These are phyloP conservation scores for Vespertilio murinus DNA, from an alignment of 2,797 vertebrate species.

Conservation along the genomic window DNA sequence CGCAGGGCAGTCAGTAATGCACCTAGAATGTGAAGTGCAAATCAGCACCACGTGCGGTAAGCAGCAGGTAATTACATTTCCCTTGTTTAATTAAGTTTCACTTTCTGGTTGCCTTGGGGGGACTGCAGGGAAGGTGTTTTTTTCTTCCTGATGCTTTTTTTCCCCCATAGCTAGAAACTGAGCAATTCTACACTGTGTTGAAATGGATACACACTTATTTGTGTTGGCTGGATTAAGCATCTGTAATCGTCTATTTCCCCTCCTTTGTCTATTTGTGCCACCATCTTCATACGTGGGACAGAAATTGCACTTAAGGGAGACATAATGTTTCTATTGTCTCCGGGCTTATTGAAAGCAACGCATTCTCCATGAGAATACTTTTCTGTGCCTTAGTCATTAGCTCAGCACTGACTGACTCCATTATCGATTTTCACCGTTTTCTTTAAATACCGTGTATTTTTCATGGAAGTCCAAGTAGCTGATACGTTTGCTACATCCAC, in stretches of 20 bases:
- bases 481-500: not conserved
- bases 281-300: conserved; percentile 41
- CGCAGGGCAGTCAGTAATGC: not conserved
- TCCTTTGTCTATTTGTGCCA: conserved; percentile 70
- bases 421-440: not conserved
- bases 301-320: conserved; percentile 51
- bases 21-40: not conserved
- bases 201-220: conserved; percentile 70
- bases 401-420: not conserved
- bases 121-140: conserved; percentile 36
- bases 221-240: conserved; percentile 66
- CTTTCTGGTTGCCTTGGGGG: conserved; percentile 48
- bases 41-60: not conserved
- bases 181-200: conserved; percentile 45
- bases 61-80: conserved; percentile 51
- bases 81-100: conserved; percentile 67
- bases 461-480: not conserved
- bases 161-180: conserved; percentile 41
- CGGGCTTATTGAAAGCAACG: conserved; percentile 63
- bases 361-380: not conserved
- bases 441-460: not conserved
- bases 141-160: conserved; percentile 40
- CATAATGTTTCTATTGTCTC: conserved; percentile 65
- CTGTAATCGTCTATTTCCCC: conserved; percentile 72
- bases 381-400: not conserved